Percentiles rank a stretch among this genome's conserved stretches.
Evolutionary conservation across 2,113 vertebrate genomes (phyloP).

Genomic region (Chamaea fasciata): DNA sequence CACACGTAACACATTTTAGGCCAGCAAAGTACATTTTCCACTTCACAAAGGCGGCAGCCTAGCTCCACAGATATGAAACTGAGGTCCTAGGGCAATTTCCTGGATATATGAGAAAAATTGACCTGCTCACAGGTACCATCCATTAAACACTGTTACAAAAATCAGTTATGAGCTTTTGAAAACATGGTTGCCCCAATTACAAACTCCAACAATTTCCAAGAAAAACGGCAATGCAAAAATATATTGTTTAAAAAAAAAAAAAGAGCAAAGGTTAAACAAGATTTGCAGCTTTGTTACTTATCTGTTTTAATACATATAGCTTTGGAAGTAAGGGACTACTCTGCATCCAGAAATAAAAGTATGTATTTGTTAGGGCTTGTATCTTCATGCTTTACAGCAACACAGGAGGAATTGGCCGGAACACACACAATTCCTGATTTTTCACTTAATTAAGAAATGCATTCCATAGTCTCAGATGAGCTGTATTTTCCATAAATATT

Average conservation of each 20-base stretch:
- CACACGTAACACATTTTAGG: not conserved
- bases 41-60: not conserved
- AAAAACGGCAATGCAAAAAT: not conserved
- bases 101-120: not conserved
- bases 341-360: not conserved
- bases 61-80: not conserved
- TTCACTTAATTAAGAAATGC: constrained; percentile 39
- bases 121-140: not conserved
- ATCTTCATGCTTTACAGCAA: not conserved
- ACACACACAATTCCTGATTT: not conserved
- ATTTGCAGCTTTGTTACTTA: not conserved
- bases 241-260: not conserved
- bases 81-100: not conserved
- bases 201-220: not conserved
- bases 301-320: not conserved
- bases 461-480: not conserved
- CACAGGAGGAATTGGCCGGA: not conserved
- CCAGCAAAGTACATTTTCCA: not conserved
- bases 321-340: not conserved
- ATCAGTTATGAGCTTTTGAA: not conserved
- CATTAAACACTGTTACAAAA: not conserved
- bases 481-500: constrained; percentile 45
- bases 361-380: not conserved
- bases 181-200: not conserved
- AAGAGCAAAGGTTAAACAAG: not conserved